These are phyloP conservation scores for Synanthedon myopaeformis DNA, from an alignment of 2,888 invertebrate genomes.

Conservation along the genomic window DNA sequence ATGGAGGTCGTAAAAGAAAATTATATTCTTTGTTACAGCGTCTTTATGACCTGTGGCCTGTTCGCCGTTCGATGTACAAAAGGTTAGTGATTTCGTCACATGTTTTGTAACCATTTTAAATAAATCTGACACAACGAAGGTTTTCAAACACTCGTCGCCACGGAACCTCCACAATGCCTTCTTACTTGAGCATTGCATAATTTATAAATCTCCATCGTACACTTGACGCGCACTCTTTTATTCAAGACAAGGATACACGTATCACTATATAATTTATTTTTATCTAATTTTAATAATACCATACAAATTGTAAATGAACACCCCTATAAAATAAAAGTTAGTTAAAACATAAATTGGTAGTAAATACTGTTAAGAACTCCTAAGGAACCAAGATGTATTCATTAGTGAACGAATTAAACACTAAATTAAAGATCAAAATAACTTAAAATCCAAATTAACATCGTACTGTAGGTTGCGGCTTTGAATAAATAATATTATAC, in stretches of 20 bases:
- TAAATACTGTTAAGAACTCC: too few species aligned
- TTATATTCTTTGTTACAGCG: background rate
- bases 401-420: too few species aligned
- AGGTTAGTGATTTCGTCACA: constrained; percentile 30
- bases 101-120: constrained; percentile 36
- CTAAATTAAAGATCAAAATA: too few species aligned
- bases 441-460: too few species aligned
- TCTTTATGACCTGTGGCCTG: constrained; percentile 5
- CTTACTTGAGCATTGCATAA: background rate
- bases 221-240: background rate
- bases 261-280: background rate
- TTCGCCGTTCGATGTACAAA: constrained; percentile 17
- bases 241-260: background rate
- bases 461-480: too few species aligned
- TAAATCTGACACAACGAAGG: constrained; percentile 29
- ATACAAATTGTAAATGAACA: too few species aligned
- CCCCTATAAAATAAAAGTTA: too few species aligned
- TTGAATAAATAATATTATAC: too few species aligned
- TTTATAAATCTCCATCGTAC: background rate
- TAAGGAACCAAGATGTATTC: too few species aligned
- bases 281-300: background rate
- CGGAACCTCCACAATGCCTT: constrained; percentile 5
- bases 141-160: constrained; percentile 23
- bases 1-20: background rate
- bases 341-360: too few species aligned